Evolutionary conservation across 2,797 vertebrate species (phyloP), one percentile per base, ranked within the genome.

Genomic region (Telmatherina bonti): DNA sequence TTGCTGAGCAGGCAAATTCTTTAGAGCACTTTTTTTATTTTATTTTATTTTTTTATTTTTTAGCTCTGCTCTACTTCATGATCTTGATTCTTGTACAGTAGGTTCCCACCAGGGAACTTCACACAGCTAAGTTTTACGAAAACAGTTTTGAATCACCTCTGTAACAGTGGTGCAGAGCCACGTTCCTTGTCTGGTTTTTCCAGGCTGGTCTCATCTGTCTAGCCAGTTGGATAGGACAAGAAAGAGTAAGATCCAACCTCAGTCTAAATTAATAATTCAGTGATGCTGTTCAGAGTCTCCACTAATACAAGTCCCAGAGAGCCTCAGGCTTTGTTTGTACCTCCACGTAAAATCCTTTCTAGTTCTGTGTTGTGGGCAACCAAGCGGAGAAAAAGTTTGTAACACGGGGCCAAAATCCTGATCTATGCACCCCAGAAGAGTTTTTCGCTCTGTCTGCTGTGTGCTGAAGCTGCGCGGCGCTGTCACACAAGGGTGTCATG

Each of bases 211-310:
- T 45, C 63, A 64, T 83, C 87, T 86, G 70, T 79, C 71, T 68
- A 2, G 70, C 79, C 78, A 62, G 69, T 59, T 74, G 72, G 52
- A 26, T 45, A 56, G 62, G 64, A 83, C 64, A 60, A 77, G 72
- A 79, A 62, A 79, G 76, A 78, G 74, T 30, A 76, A 72, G 65
- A 60, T 74, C 76, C 71, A 60, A 66, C 69, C 54, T 79, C 57
- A 26, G 56, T 65, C 61, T 24, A 54, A 67, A 87, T 91, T 85
- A 88, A 89, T 90, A 89, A 89, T 87, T 74, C 81, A 87, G 72
- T 31, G 62, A 67, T 73, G 64, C 71, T 67, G 61, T 80, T 83
- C 73, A 71, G 64, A 69, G 69, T 82, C 78, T 79, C 72, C 58
- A 43, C 70, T 72, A 83, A 82, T 76, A 72, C 72, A 27, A 69